Evolutionary conservation across 2,888 invertebrate genomes (phyloP), one percentile per base, ranked within the genome.

Genomic region (Abrostola tripartita): DNA sequence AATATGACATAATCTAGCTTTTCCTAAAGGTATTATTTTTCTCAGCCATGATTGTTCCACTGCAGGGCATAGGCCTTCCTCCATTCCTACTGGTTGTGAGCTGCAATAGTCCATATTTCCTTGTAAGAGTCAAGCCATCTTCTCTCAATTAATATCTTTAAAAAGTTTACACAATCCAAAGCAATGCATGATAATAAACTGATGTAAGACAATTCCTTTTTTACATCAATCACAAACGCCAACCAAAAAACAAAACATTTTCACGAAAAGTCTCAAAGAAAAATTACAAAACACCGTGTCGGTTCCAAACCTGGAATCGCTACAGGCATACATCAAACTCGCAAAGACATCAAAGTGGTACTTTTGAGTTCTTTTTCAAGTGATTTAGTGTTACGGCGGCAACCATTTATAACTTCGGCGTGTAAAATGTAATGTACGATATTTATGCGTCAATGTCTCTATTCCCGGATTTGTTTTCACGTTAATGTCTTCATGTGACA

Each of bases 311-410:
- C 44, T 47, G 24, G 24, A 44, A 44, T 12, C 14, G 24, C 24
- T 7, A 14, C 44, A 44, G 14, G 58, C 41, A 61, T 65, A 40
- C 57, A 73, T 72, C 73, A 72, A 62, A 62, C 54, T 73, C 69
- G 47, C 56, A 37, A 56, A 61, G 24, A 65, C 74, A 49, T 72
- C 74, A 72, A 72, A 72, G 71, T 54, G 41, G 35, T 14, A 42
- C 36, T 58, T 58, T 54, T 40, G 37, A 11, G 24, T 37, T 56
- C 47, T 55, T 68, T 76, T 74, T 69, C 47, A 55, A 42, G 71
- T 78, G 76, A 78, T 78, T 78, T 78, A 78, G 61, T 78, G 58
- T 56, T 67, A 54, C 61, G 61, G 58, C 78, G 6, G 56, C 44
- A 41, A 55, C 42, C 76, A 78, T 78, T 78, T 74, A 78, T 74